Evolutionary conservation across 2,113 vertebrate species (phyloP).

Genomic region (Rostratula benghalensis): DNA sequence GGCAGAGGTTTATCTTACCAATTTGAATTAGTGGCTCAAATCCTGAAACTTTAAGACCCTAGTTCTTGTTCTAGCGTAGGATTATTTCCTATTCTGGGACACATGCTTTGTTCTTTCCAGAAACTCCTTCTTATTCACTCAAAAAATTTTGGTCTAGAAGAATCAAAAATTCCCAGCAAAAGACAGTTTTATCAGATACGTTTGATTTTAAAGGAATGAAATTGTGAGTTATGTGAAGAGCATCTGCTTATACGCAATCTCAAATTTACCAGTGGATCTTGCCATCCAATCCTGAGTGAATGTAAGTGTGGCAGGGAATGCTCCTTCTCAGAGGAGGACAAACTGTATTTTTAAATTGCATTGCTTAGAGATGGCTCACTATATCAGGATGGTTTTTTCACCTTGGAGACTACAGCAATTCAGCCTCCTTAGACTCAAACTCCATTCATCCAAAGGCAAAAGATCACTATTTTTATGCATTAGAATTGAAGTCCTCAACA

Average conservation of each 20-base stretch:
- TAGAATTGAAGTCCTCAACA: not conserved
- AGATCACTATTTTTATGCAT: not conserved
- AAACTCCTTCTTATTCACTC: not conserved
- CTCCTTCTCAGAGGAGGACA: not conserved
- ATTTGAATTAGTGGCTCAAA: not conserved
- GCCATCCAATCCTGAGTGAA: not conserved
- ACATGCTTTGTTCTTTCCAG: not conserved
- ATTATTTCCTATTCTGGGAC: not conserved
- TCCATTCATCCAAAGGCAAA: not conserved
- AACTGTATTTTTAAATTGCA: not conserved
- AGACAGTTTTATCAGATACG: not conserved
- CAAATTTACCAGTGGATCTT: not conserved
- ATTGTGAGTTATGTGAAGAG: not conserved
- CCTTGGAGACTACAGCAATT: not conserved
- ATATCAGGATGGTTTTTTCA: not conserved
- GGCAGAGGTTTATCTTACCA: not conserved
- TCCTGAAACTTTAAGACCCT: not conserved
- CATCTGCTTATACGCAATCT: rapidly evolving
- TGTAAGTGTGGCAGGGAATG: rapidly evolving
- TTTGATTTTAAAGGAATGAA: not conserved
- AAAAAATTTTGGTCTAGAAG: not conserved
- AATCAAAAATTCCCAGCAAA: not conserved
- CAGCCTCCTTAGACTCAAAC: not conserved
- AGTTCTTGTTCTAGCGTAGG: not conserved
- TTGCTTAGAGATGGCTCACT: not conserved